Conservation (phyloP, 92 coral and sea anemone genomes). For the Porites lobata region DNA sequence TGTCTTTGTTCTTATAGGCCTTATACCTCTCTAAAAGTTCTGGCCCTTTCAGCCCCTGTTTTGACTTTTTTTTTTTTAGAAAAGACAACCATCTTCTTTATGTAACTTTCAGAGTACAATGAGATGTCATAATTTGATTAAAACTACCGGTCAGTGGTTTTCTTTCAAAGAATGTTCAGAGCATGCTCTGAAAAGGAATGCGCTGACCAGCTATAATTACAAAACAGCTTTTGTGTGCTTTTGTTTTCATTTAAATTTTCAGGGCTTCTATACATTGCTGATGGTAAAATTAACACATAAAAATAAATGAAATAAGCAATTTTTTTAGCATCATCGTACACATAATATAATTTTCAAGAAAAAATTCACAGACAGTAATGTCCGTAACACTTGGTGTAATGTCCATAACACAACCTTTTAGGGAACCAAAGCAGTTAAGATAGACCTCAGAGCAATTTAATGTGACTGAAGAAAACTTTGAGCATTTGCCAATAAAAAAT, state of each 20-base stretch:
- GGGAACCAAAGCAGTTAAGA: no score
- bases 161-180: background rate
- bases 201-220: background rate
- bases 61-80: background rate
- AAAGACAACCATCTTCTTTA: background rate
- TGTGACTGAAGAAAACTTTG: no score
- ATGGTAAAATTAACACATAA: background rate
- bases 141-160: background rate
- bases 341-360: background rate
- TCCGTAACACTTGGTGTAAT: background rate
- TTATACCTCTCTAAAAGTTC: slow-evolving; percentile 8
- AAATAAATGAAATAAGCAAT: background rate
- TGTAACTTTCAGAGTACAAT: background rate
- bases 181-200: background rate
- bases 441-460: no score
- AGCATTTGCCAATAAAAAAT: no score
- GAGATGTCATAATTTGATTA: background rate
- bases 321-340: background rate
- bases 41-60: background rate
- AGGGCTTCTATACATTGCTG: background rate
- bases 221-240: background rate
- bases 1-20: slow-evolving; percentile 33
- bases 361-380: background rate
- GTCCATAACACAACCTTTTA: background rate
- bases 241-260: background rate